Base-by-base conservation (phyloP, 2,888 invertebrate species). In the Gandaritis pyraliata region DNA sequence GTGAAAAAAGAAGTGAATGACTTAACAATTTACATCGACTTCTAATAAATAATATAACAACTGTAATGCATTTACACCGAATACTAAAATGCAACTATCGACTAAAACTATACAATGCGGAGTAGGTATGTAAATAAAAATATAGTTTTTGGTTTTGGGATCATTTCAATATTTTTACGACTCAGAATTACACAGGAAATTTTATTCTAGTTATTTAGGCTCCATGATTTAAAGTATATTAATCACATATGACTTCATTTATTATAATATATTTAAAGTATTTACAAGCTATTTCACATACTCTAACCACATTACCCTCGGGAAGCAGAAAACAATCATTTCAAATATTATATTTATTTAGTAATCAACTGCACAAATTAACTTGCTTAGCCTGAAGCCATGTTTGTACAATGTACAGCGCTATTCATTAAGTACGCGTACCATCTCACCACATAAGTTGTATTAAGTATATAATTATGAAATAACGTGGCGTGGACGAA, bases 1-100 rank as follows among this genome's bases (percentile, higher is more conserved):
- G 78, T 82, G 82, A 77, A 84, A 90, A 88, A 90, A 88, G 90
- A 90, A 90, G 90, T 90, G 90, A 90, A 90, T 90, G 90, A 90
- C 89, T 77, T 72, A 73, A 78, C 77, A 83, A 82, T 45, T 36
- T 41, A 15, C 38, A 55, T 56, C 51, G 50, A 41, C 38, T 52
- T 48, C 47, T 39, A 41, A 53, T 57, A 48, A 13, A 29, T 33
- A 51, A 12, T 36, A 18, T 45, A 58, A n/a, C 33, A 1, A 13
- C 11, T 41, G 16, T 46, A 50, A 15, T 29, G 45, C 33, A 45
- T 58, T 58, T 36, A 18, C 33, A n/a, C 2, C 38, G 38, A 18
- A 29, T 43, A 41, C 23, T 38, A 43, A 61, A 47, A 50, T 39
- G 11, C 23, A n/a, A 10, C 8, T 8, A 33, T 13, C n/a, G 38